Evolutionary conservation across 2,113 vertebrate genomes (phyloP).

Genomic region (Gallinago jamesoni): DNA sequence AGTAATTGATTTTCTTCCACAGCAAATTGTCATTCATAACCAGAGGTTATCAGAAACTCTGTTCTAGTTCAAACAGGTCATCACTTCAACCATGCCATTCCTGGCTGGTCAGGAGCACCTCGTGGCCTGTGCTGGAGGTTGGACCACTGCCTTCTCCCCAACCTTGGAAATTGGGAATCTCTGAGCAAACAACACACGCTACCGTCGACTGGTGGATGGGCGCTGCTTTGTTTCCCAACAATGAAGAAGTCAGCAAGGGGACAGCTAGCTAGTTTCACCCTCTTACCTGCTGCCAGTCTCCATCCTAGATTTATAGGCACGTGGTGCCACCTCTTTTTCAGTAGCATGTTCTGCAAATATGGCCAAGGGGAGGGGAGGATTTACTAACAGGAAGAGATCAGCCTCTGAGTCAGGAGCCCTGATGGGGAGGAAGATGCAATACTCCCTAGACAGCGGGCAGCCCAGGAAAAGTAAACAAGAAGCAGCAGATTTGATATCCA

Average conservation of each 20-base stretch:
- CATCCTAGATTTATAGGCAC: conserved; percentile 1
- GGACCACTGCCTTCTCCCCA: background rate
- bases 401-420: conserved; percentile 45
- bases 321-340: conserved; percentile 3
- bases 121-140: background rate
- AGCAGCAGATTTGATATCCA: conserved; percentile 58
- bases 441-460: conserved; percentile 46
- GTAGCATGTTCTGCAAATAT: background rate
- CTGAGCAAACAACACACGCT: background rate
- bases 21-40: background rate
- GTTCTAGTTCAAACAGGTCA: background rate
- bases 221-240: background rate
- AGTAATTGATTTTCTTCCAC: background rate
- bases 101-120: background rate
- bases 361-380: conserved; percentile 40
- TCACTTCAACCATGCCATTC: background rate
- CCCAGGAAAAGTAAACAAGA: conserved; percentile 66
- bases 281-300: background rate
- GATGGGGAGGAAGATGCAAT: conserved; percentile 32
- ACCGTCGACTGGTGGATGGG: background rate
- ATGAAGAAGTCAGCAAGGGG: background rate
- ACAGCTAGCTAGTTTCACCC: background rate
- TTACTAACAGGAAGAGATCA: conserved; percentile 42
- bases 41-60: background rate
- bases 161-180: background rate